Conservation (phyloP, 2,888 invertebrate genomes). For the Acrocera orbiculus region DNA sequence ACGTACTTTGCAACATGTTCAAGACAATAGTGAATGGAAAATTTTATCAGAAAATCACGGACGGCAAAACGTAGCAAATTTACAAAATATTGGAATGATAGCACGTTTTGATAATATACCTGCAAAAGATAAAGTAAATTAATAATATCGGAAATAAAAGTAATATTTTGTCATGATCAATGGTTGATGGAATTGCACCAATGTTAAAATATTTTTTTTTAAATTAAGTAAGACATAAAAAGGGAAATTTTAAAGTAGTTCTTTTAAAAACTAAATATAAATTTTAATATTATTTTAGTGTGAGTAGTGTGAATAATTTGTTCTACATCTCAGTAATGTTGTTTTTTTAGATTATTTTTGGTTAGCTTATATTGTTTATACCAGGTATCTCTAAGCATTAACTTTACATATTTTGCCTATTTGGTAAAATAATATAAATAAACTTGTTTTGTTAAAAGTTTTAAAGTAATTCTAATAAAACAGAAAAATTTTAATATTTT, state of each 20-base stretch:
- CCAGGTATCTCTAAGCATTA: too few relatives aligned
- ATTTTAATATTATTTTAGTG: too few relatives aligned
- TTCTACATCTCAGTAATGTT: too few relatives aligned
- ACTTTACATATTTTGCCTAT: too few relatives aligned
- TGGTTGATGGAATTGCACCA: constrained; percentile 82
- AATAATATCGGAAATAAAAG: constrained; percentile 56
- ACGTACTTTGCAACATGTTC: constrained; percentile 58
- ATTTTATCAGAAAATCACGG: constrained; percentile 50
- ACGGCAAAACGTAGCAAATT: constrained; percentile 50
- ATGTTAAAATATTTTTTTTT: constrained; percentile 91
- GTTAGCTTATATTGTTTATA: too few relatives aligned
- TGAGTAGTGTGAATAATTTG: too few relatives aligned
- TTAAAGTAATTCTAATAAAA: too few relatives aligned
- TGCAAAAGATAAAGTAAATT: constrained; percentile 74
- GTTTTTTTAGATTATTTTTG: too few relatives aligned
- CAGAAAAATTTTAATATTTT: too few relatives aligned
- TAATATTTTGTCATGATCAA: constrained; percentile 78
- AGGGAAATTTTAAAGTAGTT: constrained; percentile 79
- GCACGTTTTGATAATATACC: constrained; percentile 79
- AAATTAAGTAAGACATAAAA: constrained; percentile 79
- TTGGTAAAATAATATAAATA: too few relatives aligned
- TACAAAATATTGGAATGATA: constrained; percentile 62
- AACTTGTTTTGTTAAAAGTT: too few relatives aligned
- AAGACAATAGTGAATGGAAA: constrained; percentile 57
- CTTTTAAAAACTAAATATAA: too few relatives aligned